These are phyloP conservation scores for Pecten maximus DNA, from an alignment of 2,888 invertebrate species.

Conservation along the genomic window DNA sequence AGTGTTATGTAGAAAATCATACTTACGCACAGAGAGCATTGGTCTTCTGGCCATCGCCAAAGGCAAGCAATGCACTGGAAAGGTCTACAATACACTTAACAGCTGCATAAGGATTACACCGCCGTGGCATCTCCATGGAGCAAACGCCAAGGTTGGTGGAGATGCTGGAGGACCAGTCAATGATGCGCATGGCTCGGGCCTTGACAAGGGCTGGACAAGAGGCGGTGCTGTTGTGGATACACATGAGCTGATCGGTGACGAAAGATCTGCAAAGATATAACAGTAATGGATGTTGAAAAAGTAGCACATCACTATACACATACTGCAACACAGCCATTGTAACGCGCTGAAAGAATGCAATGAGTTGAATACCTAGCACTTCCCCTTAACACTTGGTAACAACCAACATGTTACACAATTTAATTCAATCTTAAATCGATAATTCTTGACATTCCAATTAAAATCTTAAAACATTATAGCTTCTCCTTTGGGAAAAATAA, in stretches of 20 bases:
- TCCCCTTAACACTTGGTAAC: too few relatives aligned
- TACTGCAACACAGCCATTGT: too few relatives aligned
- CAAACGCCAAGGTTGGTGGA: conserved; percentile 44
- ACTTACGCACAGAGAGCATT: conserved; percentile 51
- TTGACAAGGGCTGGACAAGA: conserved; percentile 43
- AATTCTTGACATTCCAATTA: too few relatives aligned
- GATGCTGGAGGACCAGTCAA: conserved; percentile 45
- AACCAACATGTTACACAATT: too few relatives aligned
- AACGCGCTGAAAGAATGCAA: too few relatives aligned
- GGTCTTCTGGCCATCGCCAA: conserved; percentile 36
- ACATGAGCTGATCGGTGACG: conserved; percentile 1
- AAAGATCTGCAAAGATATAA: neutral
- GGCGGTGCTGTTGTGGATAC: conserved; percentile 15
- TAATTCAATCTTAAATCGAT: too few relatives aligned
- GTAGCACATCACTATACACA: too few relatives aligned
- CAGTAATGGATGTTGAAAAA: too few relatives aligned
- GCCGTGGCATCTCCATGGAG: conserved; percentile 37
- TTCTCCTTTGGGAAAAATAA: too few relatives aligned
- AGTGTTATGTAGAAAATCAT: neutral
- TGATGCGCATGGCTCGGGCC: neutral
- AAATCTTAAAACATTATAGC: too few relatives aligned
- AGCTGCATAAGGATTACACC: conserved; percentile 47
- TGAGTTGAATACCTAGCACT: too few relatives aligned
- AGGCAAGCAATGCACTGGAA: conserved; percentile 22
- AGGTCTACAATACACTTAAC: conserved; percentile 49